phyloP scores from a whole-genome alignment of 2,888 invertebrate species.

The Neoaliturus tenellus region DNA sequence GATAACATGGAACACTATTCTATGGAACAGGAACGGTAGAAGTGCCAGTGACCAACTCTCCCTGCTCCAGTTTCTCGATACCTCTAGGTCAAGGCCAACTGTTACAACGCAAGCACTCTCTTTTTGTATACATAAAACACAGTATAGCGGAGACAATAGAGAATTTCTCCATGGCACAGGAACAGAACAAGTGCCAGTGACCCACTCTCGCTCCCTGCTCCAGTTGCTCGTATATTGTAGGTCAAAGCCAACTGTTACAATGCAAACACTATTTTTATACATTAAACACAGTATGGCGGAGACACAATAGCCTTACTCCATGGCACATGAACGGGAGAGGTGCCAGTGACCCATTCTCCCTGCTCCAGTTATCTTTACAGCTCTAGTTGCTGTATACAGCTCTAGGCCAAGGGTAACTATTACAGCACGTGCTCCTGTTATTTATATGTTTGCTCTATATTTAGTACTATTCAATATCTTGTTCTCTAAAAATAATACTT shows the following conservation, averaged over 20 bases:
- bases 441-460: too few species aligned
- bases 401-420: neutral
- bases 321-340: neutral
- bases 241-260: too few species aligned
- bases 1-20: neutral
- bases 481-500: too few species aligned
- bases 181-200: constrained; percentile 2
- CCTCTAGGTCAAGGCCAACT: constrained; percentile 4
- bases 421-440: neutral
- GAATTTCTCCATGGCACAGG: neutral
- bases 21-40: neutral
- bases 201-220: constrained; percentile 1
- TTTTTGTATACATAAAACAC: too few species aligned
- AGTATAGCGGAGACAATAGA: neutral
- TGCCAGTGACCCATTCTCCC: constrained; percentile 4
- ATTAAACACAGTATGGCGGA: neutral
- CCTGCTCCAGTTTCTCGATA: neutral
- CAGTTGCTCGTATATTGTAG: too few species aligned
- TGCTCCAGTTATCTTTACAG: neutral
- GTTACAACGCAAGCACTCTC: neutral
- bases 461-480: too few species aligned
- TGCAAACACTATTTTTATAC: too few species aligned
- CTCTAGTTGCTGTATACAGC: too few species aligned
- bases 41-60: too few species aligned
- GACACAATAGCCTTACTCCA: neutral